Base-by-base conservation (phyloP, 2,797 vertebrate genomes). In the Australoheros facetus region DNA sequence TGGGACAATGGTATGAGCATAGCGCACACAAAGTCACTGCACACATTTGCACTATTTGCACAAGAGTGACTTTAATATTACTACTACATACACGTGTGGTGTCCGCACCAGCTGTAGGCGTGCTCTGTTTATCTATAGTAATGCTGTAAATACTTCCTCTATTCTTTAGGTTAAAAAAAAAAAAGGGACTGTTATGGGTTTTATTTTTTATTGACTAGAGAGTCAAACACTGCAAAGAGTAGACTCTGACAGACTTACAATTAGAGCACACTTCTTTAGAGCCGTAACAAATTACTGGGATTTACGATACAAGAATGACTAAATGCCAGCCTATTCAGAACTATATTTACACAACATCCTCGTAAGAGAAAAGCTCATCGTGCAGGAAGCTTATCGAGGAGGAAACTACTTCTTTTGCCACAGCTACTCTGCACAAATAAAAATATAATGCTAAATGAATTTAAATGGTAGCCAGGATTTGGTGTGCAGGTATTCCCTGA, bases 341-440 rank as follows among this genome's bases (percentile, higher is more conserved):
- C 75, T 84, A 71, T 79, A 87, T 88, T 88, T 87, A 91, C 56
- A 80, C 14, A 48, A 69, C 62, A 48, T 7, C 6, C 45, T 81
- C 71, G 78, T 77, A 85, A 87, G 56, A 72, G 45, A 73, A 39
- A 76, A 45, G 66, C 66, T 69, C 77, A 84, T 16, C 0, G 7
- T 55, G 42, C 17, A 32, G 34, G 2, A 37, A 37, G 37, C 37
- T 37, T 37, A 37, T 34, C 7, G 2, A 8, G 9, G 9, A 77
- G 13, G 34, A 11, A 56, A 48, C 28, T 56, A 3, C 5, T 79
- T 69, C 55, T 37, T 42, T 45, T 64, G 60, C 7, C 26, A 64
- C 10, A n/a, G 58, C 64, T 62, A 32, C 23, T 54, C 45, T 51
- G 23, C 42, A 48, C 3, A 12, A 48, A 66, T 48, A 48, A 16